Conservation (phyloP, 1,140 invertebrate species). For the Lordiphosa collinella region DNA sequence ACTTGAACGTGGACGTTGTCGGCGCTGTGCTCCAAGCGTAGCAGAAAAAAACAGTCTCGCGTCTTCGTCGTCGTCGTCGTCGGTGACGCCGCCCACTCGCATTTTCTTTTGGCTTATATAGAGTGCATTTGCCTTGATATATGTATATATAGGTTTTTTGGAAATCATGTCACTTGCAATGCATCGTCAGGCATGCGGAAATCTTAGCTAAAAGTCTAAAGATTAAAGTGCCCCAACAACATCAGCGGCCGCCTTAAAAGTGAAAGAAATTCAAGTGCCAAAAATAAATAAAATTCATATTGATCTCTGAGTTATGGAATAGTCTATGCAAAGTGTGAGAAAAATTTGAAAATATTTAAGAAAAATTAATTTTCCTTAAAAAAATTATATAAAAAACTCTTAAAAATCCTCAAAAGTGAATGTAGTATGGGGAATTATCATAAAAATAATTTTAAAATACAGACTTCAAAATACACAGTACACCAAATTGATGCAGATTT, state of each 20-base stretch:
- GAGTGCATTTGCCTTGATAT: slow-evolving; percentile 11
- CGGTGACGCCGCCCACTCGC: slow-evolving; percentile 29
- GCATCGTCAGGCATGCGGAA: slow-evolving; percentile 39
- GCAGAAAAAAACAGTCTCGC: slow-evolving; percentile 8
- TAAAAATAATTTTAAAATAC: neutral
- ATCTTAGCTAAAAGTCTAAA: slow-evolving; percentile 28
- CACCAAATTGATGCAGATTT: no score
- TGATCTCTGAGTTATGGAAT: no score
- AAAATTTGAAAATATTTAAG: neutral
- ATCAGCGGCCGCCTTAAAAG: slow-evolving; percentile 14
- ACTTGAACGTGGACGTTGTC: slow-evolving; percentile 61
- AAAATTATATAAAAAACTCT: no score
- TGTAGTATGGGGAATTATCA: no score
- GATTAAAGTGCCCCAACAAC: slow-evolving; percentile 19
- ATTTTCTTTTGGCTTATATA: slow-evolving; percentile 39
- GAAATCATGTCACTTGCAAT: slow-evolving; percentile 70
- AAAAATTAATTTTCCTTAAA: no score
- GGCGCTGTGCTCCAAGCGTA: slow-evolving; percentile 37
- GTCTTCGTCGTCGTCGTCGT: slow-evolving; percentile 10
- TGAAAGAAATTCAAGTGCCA: slow-evolving; percentile 37
- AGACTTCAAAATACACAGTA: no score
- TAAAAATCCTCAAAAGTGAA: neutral
- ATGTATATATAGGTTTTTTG: slow-evolving; percentile 49
- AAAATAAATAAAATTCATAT: slow-evolving; percentile 14
- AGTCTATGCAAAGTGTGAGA: neutral